Conservation (phyloP, 2,113 vertebrate species). For the Tringa solitaria region DNA sequence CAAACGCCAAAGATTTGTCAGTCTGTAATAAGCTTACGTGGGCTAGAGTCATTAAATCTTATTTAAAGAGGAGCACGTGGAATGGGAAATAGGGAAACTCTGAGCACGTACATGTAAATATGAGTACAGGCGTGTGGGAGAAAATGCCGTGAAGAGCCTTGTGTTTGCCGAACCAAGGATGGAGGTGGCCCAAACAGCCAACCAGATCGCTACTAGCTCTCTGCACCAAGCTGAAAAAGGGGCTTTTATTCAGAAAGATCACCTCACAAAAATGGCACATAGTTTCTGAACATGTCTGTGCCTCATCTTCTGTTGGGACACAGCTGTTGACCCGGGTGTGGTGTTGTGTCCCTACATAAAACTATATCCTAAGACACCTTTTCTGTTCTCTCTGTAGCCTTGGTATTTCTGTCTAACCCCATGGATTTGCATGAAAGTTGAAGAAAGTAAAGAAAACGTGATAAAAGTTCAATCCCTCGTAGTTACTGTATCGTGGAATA, state of each 20-base stretch:
- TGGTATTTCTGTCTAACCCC: background rate
- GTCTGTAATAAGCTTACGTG: background rate
- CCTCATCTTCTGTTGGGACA: rapidly evolving
- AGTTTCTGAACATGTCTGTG: rapidly evolving
- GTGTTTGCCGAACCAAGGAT: rapidly evolving
- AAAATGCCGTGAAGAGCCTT: background rate
- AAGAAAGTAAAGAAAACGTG: background rate
- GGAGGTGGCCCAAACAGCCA: background rate
- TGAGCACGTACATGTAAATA: rapidly evolving
- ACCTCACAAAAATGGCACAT: too few relatives aligned
- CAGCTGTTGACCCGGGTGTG: too few relatives aligned
- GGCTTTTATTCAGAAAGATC: background rate
- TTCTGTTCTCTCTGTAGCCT: background rate
- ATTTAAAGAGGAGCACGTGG: background rate
- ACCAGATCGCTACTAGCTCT: background rate
- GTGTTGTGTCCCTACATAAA: background rate
- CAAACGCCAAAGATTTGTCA: background rate
- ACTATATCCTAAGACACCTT: background rate
- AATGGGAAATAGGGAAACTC: background rate
- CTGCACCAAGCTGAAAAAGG: background rate
- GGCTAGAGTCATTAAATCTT: background rate
- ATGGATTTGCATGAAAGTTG: background rate
- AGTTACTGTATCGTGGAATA: background rate
- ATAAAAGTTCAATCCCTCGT: background rate
- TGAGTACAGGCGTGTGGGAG: background rate